These are phyloP conservation scores for Loris lydekkerianus DNA, from an alignment of 2,797 vertebrate species.

Conservation along the genomic window DNA sequence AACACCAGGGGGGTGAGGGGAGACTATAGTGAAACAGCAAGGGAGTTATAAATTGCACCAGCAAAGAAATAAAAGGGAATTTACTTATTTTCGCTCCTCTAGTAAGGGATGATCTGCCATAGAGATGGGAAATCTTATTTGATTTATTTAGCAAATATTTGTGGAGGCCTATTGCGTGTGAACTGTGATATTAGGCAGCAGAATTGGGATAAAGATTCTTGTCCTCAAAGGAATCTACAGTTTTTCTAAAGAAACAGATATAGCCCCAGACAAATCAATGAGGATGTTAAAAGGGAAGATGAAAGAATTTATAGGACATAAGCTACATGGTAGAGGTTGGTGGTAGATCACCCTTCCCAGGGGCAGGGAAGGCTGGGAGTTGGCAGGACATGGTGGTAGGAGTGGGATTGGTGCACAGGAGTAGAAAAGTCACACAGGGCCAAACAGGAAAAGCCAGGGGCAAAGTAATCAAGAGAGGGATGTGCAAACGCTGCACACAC, in stretches of 20 bases:
- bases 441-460: not conserved
- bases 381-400: fast-evolving
- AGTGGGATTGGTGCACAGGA: not conserved
- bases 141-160: conserved; percentile 68
- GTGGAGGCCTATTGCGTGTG: not conserved
- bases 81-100: not conserved
- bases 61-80: conserved; percentile 22
- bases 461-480: not conserved
- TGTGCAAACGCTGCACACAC: not conserved
- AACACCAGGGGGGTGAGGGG: not conserved
- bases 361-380: not conserved
- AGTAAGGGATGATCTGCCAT: conserved; percentile 1
- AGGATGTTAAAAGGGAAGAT: not conserved
- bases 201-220: not conserved
- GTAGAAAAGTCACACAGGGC: not conserved
- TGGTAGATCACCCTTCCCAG: not conserved
- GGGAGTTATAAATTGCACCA: not conserved
- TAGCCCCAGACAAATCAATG: not conserved
- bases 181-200: not conserved
- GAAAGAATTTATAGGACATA: not conserved
- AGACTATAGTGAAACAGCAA: not conserved
- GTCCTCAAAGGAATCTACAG: not conserved
- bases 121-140: conserved; percentile 29
- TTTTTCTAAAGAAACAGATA: conserved; percentile 23
- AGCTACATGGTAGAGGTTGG: not conserved